Conservation (phyloP, 2,888 invertebrate genomes). For the Oxyscelio sp. region DNA sequence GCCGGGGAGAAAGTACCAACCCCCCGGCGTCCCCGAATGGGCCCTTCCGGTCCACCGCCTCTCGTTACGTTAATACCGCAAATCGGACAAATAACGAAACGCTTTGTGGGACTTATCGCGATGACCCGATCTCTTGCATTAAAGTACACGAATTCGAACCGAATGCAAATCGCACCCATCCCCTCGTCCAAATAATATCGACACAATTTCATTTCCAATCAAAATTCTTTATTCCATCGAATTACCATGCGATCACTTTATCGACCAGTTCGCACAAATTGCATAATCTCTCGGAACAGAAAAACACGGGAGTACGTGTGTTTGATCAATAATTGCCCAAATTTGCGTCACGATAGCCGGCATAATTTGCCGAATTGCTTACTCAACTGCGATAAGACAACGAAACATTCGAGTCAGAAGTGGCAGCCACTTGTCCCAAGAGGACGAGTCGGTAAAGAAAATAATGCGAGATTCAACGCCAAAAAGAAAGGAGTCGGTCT, state of each 20-base stretch:
- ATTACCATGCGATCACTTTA: constrained; percentile 29
- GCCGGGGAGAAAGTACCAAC: constrained; percentile 48
- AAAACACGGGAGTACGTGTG: constrained; percentile 32
- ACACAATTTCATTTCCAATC: background rate
- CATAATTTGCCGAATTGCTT: background rate
- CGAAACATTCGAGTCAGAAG: too few relatives aligned
- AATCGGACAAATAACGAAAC: constrained; percentile 50
- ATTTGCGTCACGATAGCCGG: background rate
- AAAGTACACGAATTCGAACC: constrained; percentile 14
- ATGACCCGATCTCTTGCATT: constrained; percentile 60
- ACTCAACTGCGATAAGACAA: background rate
- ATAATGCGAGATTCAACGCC: background rate
- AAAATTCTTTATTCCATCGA: constrained; percentile 1
- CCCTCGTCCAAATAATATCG: too few relatives aligned
- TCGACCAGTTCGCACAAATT: constrained; percentile 29
- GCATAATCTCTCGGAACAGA: constrained; percentile 29
- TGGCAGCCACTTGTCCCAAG: too few relatives aligned
- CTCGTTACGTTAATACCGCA: constrained; percentile 34
- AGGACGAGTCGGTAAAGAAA: background rate
- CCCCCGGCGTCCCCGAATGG: constrained; percentile 43
- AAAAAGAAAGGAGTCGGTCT: background rate
- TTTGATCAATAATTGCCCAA: constrained; percentile 55
- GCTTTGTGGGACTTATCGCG: constrained; percentile 43
- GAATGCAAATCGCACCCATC: too few relatives aligned
- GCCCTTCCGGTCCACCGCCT: constrained; percentile 67